Evolutionary conservation across 1,140 invertebrate species (phyloP), one percentile per base, ranked within the genome.

Genomic region (Euborellia annulipes): DNA sequence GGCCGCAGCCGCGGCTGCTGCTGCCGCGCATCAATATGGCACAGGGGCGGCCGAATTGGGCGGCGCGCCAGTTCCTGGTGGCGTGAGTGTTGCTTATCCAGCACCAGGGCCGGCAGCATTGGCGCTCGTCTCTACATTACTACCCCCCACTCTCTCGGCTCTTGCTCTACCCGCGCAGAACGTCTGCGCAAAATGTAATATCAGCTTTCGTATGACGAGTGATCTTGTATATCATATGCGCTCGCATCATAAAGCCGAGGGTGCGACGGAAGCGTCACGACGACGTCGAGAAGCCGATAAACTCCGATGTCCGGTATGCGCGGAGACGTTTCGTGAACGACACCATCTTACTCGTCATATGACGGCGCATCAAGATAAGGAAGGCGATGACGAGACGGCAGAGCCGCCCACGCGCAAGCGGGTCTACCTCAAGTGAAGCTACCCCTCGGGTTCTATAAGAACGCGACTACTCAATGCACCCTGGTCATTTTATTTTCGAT

Each of bases 191-290:
- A 96, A 96, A 66, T 98, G 92, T 66, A 96, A 93, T 61, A 82
- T 95, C 36, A 89, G 86, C 37, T 98, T 98, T 57, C 70, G 92
- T 30, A 96, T 98, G 91, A 98, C 93, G 19, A 94, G 89, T 17
- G 93, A 98, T 58, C 66, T 98, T 36, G 93, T 98, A 9, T 96
- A 97, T 60, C 93, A 98, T 58, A 97, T 98, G 92, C 67, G 92
- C 18, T 90, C 86, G 0, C 88, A 93, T 60, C 89, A 94, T 61
- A 92, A 92, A 62, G 82, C 78, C 53, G 86, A 90, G 54, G 45
- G 37, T 27, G 36, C 36, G 13, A 66, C 67, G 1, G 58, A 66
- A 3, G 74, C n/a, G n/a, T n/a, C 87, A 54, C 76, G 82, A 47
- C 77, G 84, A 43, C 73, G 85, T 56, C 73, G 85, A 45, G 68